Conservation (phyloP, 2,113 vertebrate species). For the Pollachius pollachius region DNA sequence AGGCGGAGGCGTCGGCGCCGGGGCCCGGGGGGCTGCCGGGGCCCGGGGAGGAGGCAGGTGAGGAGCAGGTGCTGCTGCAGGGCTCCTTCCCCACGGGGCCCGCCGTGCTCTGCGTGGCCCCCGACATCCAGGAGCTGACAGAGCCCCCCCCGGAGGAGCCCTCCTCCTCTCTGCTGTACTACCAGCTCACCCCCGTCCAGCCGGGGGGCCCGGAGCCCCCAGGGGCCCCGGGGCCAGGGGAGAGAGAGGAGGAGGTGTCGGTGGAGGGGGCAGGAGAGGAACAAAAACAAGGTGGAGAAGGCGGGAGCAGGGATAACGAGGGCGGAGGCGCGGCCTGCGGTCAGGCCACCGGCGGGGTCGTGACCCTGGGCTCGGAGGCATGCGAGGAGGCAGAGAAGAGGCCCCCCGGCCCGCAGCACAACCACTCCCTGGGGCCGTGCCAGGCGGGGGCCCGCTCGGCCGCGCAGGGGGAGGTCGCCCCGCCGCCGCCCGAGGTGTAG, state of each 20-base stretch:
- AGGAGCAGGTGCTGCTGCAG: slow-evolving; percentile 77
- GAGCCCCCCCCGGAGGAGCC: slow-evolving; percentile 70
- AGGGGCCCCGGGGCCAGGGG: slow-evolving; percentile 30
- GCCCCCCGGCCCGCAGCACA: slow-evolving; percentile 30
- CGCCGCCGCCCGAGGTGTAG: slow-evolving; percentile 66
- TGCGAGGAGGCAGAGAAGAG: slow-evolving; percentile 42
- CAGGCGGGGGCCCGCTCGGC: slow-evolving; percentile 41
- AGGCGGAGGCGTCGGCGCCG: slow-evolving; percentile 50
- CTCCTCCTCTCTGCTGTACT: slow-evolving; percentile 78
- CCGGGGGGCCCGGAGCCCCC: slow-evolving; percentile 49
- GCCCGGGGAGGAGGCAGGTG: slow-evolving; percentile 60
- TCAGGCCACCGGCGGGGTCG: slow-evolving; percentile 31
- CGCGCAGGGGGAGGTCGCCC: slow-evolving; percentile 45
- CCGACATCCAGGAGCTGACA: slow-evolving; percentile 67
- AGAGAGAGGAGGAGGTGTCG: slow-evolving; percentile 3
- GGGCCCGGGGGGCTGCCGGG: slow-evolving; percentile 58
- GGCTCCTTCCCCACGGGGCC: slow-evolving; percentile 82
- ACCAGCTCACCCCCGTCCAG: slow-evolving; percentile 81
- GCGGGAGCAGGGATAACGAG: slow-evolving; percentile 24
- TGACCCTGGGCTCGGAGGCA: slow-evolving; percentile 32
- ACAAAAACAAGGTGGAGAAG: slow-evolving; percentile 9
- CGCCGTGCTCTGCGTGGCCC: slow-evolving; percentile 83
- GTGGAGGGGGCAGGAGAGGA: slow-evolving; percentile 25
- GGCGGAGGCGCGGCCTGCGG: slow-evolving; percentile 36
- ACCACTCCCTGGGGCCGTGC: slow-evolving; percentile 30